These are phyloP conservation scores for Eriocheir sinensis DNA, from an alignment of 1,140 invertebrate species.

Conservation along the genomic window DNA sequence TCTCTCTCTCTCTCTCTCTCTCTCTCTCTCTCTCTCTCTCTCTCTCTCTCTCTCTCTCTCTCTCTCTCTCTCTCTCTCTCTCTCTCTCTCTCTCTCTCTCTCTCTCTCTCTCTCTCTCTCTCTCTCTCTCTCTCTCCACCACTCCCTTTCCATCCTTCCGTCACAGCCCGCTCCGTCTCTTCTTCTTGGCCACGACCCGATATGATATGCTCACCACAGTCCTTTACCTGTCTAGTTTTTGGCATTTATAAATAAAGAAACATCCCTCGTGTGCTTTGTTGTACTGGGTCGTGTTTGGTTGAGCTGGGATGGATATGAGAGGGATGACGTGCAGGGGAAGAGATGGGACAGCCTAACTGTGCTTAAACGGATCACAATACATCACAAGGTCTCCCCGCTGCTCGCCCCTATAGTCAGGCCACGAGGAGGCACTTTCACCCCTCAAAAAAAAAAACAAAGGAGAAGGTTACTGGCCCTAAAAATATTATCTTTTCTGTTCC, in stretches of 20 bases:
- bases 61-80: slow-evolving; percentile 1
- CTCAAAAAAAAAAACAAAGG: too few species aligned
- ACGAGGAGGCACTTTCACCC: too few species aligned
- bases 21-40: background rate
- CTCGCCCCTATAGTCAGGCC: background rate
- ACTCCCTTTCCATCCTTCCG: too few species aligned
- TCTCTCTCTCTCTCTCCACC: background rate
- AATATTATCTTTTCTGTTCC: background rate
- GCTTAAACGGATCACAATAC: too few species aligned
- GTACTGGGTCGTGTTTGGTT: background rate
- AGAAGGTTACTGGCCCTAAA: background rate
- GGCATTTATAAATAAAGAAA: background rate
- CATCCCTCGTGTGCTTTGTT: too few species aligned
- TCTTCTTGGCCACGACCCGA: background rate
- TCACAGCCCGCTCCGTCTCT: background rate
- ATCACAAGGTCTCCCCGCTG: background rate
- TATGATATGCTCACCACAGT: background rate
- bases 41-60: background rate
- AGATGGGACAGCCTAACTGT: too few species aligned
- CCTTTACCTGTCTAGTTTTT: background rate
- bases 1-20: slow-evolving; percentile 21
- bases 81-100: background rate
- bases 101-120: too few species aligned
- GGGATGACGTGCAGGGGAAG: too few species aligned
- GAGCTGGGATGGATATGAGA: too few species aligned